Percentiles rank a stretch among this genome's conserved stretches.
Evolutionary conservation across 2,888 invertebrate genomes (phyloP).

Genomic region (Abscondita cerata): DNA sequence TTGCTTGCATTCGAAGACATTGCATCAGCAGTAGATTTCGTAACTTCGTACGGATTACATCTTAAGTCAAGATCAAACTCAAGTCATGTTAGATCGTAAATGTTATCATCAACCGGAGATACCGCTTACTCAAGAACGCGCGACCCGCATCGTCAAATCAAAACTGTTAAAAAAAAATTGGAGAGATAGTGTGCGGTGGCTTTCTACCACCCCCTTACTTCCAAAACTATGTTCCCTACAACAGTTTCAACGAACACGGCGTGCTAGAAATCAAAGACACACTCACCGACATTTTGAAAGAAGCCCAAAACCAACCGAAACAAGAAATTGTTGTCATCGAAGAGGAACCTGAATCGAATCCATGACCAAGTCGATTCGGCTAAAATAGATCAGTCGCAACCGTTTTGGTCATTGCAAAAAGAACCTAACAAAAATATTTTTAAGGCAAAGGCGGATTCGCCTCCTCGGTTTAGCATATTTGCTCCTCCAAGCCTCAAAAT

Average conservation of each 20-base stretch:
- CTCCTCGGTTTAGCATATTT: background rate
- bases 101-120: slow-evolving; percentile 72
- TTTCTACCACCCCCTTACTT: slow-evolving; percentile 64
- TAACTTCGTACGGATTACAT: slow-evolving; percentile 72
- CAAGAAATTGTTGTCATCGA: background rate
- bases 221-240: slow-evolving; percentile 67
- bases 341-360: background rate
- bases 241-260: slow-evolving; percentile 77
- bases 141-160: slow-evolving; percentile 74
- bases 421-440: slow-evolving; percentile 13
- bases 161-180: slow-evolving; percentile 73
- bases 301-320: background rate
- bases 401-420: slow-evolving; percentile 7
- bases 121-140: slow-evolving; percentile 70
- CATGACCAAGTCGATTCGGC: background rate
- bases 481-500: background rate
- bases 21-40: slow-evolving; percentile 68
- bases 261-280: slow-evolving; percentile 63
- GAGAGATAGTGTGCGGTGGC: slow-evolving; percentile 73
- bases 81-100: slow-evolving; percentile 72
- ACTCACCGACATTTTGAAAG: slow-evolving; percentile 27
- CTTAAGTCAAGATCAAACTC: slow-evolving; percentile 65
- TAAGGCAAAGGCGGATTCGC: slow-evolving; percentile 6
- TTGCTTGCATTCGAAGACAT: slow-evolving; percentile 79
- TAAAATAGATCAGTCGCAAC: background rate